Percentiles rank a stretch among this genome's conserved stretches.
These are phyloP conservation scores for Bos taurus DNA, from an alignment of 2,113 vertebrate species.

Conservation along the genomic window DNA sequence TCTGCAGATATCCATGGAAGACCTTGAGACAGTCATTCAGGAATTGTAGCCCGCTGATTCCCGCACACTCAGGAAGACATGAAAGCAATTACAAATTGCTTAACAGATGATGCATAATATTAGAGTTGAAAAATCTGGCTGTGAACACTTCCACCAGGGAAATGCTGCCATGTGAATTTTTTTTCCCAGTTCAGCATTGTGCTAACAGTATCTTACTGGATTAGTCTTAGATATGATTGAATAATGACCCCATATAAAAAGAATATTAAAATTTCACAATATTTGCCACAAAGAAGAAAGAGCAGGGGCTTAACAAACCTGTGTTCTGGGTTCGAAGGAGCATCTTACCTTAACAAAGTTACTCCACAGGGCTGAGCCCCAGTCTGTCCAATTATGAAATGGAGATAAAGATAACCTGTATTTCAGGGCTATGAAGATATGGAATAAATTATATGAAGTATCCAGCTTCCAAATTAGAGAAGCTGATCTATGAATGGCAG, in stretches of 20 bases:
- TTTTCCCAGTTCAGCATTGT: conserved; percentile 11
- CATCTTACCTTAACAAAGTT: neutral
- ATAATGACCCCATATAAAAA: neutral
- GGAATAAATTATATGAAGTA: neutral
- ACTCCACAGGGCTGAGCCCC: neutral
- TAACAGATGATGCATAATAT: conserved; percentile 53
- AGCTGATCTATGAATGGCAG: neutral
- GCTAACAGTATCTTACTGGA: conserved; percentile 2
- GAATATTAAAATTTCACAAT: neutral
- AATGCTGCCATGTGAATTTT: neutral
- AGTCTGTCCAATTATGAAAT: neutral
- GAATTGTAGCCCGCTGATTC: conserved; percentile 45
- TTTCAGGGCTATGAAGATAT: neutral
- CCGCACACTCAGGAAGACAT: conserved; percentile 22
- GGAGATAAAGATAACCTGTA: neutral
- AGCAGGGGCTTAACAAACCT: neutral
- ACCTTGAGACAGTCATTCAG: conserved; percentile 62
- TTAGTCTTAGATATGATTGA: neutral
- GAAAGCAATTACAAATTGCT: conserved; percentile 65
- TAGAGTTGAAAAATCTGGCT: conserved; percentile 42
- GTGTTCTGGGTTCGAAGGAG: neutral
- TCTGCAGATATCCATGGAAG: conserved; percentile 48
- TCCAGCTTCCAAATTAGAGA: neutral
- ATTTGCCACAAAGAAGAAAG: neutral
- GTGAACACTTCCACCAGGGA: conserved; percentile 49